Percentiles rank a stretch among this genome's conserved stretches.
These are phyloP conservation scores for Penaeus indicus DNA, from an alignment of 1,140 invertebrate species.

Conservation along the genomic window DNA sequence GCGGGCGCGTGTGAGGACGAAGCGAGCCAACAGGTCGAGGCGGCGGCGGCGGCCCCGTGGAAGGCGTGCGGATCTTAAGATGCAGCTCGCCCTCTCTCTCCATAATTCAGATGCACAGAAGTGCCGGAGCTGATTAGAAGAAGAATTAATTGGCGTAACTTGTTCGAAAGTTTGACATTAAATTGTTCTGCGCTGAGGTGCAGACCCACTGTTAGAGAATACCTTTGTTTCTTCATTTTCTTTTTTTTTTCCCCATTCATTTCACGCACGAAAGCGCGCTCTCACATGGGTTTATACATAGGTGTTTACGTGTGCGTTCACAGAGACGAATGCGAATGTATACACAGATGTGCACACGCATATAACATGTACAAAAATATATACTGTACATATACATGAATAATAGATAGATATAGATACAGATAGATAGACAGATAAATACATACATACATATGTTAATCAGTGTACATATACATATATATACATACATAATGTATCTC, in stretches of 20 bases:
- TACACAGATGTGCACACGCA: too few relatives aligned
- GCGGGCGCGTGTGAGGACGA: neutral
- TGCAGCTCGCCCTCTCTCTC: neutral
- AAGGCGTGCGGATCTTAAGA: neutral
- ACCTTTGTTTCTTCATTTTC: neutral
- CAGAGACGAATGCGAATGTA: too few relatives aligned
- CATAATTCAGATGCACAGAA: slow-evolving; percentile 27
- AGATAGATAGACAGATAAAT: too few relatives aligned
- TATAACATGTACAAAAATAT: too few relatives aligned
- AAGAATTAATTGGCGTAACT: slow-evolving; percentile 28
- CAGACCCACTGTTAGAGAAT: too few relatives aligned
- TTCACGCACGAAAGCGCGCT: too few relatives aligned
- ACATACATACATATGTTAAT: too few relatives aligned
- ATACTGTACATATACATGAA: too few relatives aligned
- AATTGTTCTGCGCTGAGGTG: slow-evolving; percentile 11
- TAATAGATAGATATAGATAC: too few relatives aligned
- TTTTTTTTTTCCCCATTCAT: neutral
- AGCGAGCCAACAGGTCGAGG: neutral
- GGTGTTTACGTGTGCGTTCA: too few relatives aligned
- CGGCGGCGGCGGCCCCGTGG: neutral
- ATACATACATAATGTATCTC: neutral
- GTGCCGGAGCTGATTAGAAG: slow-evolving; percentile 10
- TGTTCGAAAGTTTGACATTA: slow-evolving; percentile 14
- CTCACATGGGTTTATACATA: too few relatives aligned
- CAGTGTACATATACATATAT: too few relatives aligned